Evolutionary conservation across 1,140 invertebrate genomes (phyloP).

Genomic region (Cyphomyrmex costatus): DNA sequence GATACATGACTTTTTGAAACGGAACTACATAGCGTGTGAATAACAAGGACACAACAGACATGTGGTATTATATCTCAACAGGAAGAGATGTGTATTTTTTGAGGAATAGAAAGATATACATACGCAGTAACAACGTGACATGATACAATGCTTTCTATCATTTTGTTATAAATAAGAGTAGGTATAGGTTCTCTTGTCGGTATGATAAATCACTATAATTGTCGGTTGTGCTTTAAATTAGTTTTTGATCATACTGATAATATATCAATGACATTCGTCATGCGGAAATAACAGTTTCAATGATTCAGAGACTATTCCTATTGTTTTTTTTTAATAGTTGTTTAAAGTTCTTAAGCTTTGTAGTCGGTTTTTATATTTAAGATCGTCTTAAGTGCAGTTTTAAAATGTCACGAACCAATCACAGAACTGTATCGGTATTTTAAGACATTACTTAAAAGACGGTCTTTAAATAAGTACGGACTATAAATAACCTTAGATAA

Average conservation of each 20-base stretch:
- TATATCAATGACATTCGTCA: not conserved
- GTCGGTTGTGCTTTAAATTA: not conserved
- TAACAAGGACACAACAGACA: not conserved
- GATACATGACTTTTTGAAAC: not conserved
- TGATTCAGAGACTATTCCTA: not conserved
- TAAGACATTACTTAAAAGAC: too few species aligned
- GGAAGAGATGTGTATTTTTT: slow-evolving; percentile 15
- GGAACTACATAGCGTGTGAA: slow-evolving; percentile 10
- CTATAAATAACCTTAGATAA: not conserved
- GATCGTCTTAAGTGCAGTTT: too few species aligned
- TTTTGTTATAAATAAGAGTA: not conserved
- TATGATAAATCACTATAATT: not conserved
- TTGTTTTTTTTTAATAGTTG: not conserved
- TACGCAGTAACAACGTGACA: not conserved
- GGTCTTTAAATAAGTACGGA: too few species aligned
- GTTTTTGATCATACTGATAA: not conserved
- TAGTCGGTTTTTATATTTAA: too few species aligned
- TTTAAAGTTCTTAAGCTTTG: not conserved
- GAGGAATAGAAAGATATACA: not conserved
- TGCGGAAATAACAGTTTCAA: not conserved
- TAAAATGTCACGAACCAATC: too few species aligned
- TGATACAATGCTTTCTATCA: not conserved
- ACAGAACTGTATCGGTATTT: too few species aligned
- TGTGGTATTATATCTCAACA: not conserved
- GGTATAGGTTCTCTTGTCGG: too few species aligned